Evolutionary conservation across 2,797 vertebrate species (phyloP).

Genomic region (Ctenopoma kingsleyae): DNA sequence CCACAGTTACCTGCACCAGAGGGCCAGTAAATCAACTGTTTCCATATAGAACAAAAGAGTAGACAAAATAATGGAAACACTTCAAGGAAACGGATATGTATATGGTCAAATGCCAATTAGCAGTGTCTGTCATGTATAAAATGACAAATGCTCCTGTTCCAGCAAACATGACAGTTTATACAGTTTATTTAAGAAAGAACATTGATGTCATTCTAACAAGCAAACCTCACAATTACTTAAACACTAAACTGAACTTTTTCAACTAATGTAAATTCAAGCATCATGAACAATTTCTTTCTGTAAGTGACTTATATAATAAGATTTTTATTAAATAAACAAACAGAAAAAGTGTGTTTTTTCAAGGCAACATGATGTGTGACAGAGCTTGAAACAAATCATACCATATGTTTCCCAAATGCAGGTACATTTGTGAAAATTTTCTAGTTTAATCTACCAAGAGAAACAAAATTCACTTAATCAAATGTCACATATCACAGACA

Average conservation of each 20-base stretch:
- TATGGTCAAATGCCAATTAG: not conserved
- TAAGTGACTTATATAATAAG: no score
- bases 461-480: no score
- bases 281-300: no score
- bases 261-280: no score
- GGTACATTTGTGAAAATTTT: no score
- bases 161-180: not conserved
- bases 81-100: not conserved
- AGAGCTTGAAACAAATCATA: no score
- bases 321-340: no score
- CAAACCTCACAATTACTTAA: no score
- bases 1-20: not conserved
- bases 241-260: no score
- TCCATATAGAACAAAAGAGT: not conserved
- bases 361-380: not conserved
- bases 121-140: not conserved
- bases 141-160: not conserved
- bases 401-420: not conserved
- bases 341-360: no score
- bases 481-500: not conserved
- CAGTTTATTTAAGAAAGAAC: no score
- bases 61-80: not conserved
- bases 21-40: not conserved
- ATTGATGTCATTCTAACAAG: not conserved
- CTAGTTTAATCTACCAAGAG: not conserved